Percentiles rank a stretch among this genome's conserved stretches.
Evolutionary conservation across 2,888 invertebrate genomes (phyloP).

Genomic region (Protodeltote pygarga): DNA sequence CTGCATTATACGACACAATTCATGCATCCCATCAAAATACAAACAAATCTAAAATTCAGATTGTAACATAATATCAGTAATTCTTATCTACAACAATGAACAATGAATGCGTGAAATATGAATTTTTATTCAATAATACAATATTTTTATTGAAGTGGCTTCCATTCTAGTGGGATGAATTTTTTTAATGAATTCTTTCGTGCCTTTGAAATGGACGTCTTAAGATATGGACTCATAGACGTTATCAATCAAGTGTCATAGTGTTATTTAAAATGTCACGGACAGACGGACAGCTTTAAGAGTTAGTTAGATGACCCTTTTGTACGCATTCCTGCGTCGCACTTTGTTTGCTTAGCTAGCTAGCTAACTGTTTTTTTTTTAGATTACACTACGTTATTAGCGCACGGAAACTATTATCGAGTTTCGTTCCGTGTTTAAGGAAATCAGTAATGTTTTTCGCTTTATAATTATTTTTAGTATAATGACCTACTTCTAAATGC

Average conservation of each 20-base stretch:
- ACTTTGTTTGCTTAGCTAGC: constrained; percentile 10
- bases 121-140: constrained; percentile 73
- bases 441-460: constrained; percentile 10
- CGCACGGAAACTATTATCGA: constrained; percentile 12
- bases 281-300: constrained; percentile 58
- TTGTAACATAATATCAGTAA: constrained; percentile 79
- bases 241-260: constrained; percentile 67
- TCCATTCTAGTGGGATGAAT: constrained; percentile 60
- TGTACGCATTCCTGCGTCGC: constrained; percentile 3
- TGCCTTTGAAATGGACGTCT: constrained; percentile 17
- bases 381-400: not conserved
- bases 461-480: not conserved
- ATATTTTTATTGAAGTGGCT: constrained; percentile 82
- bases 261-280: constrained; percentile 51
- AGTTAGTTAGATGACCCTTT: constrained; percentile 48
- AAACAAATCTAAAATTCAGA: constrained; percentile 81
- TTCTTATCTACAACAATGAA: constrained; percentile 70
- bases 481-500: constrained; percentile 9
- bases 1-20: constrained; percentile 76
- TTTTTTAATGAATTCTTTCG: constrained; percentile 50
- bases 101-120: constrained; percentile 82
- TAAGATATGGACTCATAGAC: constrained; percentile 47
- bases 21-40: constrained; percentile 64
- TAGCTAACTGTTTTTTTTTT: not conserved
- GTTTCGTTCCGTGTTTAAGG: constrained; percentile 8